Conservation (phyloP, 2,888 invertebrate species). For the Melanchra persicariae region DNA sequence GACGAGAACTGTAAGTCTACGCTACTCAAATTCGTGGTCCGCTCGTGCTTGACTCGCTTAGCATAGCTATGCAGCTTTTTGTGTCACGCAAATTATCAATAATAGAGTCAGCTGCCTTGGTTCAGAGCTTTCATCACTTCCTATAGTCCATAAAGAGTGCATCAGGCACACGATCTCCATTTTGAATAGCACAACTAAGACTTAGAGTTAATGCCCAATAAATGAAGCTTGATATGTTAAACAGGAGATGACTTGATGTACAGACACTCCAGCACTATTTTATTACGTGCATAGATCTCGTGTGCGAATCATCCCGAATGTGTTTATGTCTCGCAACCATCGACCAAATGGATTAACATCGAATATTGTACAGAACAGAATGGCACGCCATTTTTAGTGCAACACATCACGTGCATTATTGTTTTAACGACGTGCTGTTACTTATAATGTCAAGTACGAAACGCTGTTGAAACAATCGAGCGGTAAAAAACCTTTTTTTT, state of each 20-base stretch:
- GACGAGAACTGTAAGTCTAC: too few species aligned
- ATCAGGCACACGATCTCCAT: background rate
- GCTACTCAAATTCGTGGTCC: too few species aligned
- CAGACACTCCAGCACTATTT: conserved; percentile 41
- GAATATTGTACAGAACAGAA: conserved; percentile 45
- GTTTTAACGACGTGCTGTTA: conserved; percentile 68
- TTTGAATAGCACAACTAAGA: background rate
- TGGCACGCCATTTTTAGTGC: conserved; percentile 65
- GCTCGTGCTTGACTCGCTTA: too few species aligned
- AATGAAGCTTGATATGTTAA: conserved; percentile 21
- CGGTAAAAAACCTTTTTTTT: conserved; percentile 73
- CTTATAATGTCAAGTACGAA: conserved; percentile 73
- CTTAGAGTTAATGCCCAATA: background rate
- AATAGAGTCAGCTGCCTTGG: background rate
- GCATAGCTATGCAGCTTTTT: too few species aligned
- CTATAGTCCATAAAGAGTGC: background rate
- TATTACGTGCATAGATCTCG: conserved; percentile 49
- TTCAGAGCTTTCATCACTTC: background rate
- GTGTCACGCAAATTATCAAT: background rate
- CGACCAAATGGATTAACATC: conserved; percentile 49
- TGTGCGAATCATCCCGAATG: conserved; percentile 47
- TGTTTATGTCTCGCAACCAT: conserved; percentile 50
- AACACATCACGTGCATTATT: conserved; percentile 68
- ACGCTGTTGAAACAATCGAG: conserved; percentile 73
- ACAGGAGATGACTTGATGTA: conserved; percentile 16